Conservation (phyloP, 2,797 vertebrate genomes). For the Poliocrania exsul region DNA sequence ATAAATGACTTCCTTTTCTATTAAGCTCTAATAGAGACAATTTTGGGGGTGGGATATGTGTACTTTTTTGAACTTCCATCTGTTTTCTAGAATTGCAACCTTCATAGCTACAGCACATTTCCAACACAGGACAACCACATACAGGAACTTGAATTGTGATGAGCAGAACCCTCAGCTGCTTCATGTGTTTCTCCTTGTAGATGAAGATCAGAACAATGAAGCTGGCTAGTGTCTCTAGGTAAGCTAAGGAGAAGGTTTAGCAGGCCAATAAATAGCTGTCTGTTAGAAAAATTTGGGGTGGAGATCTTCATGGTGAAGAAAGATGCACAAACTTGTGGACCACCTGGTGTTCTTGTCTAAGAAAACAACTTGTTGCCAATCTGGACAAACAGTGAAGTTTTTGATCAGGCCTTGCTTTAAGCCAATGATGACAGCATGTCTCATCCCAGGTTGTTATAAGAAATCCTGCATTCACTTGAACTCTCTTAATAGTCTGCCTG, state of each 20-base stretch:
- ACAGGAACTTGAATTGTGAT: not conserved
- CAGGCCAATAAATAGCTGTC: not conserved
- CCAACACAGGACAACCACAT: not conserved
- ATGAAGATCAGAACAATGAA: slow-evolving; percentile 79
- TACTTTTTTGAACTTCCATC: not conserved
- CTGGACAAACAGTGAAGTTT: not conserved
- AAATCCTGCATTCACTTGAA: not conserved
- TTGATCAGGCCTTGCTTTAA: not conserved
- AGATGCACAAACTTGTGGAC: slow-evolving; percentile 15
- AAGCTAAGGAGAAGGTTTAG: slow-evolving; percentile 13
- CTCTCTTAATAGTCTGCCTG: not conserved
- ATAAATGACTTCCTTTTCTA: not conserved
- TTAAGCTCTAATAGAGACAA: not conserved
- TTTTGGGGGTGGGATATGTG: not conserved
- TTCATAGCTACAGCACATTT: not conserved
- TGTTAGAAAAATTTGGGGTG: not conserved
- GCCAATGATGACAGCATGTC: not conserved
- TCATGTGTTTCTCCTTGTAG: slow-evolving; percentile 53
- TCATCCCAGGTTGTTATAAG: not conserved
- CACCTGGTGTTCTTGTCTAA: not conserved
- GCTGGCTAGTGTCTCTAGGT: slow-evolving; percentile 77
- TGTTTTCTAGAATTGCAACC: not conserved
- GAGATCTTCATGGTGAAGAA: not conserved
- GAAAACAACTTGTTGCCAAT: not conserved
- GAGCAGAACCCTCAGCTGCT: not conserved